Evolutionary conservation across 2,113 vertebrate genomes (phyloP), one percentile per base, ranked within the genome.

Genomic region (Neogale vison): DNA sequence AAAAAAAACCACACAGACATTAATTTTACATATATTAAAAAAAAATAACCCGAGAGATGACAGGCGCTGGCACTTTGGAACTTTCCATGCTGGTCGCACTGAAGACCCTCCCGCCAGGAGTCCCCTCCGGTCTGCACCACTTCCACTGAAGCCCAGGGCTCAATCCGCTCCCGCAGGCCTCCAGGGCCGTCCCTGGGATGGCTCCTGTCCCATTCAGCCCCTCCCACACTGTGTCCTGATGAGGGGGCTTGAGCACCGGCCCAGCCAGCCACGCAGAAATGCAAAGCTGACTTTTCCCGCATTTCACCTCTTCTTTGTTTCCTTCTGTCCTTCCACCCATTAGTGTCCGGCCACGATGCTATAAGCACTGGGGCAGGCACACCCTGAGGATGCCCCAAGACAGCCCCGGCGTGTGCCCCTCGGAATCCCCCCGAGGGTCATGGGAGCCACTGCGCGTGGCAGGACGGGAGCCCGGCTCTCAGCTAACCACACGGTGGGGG

Each of bases 111-210:
- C 42, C 18, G 23, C 17, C 47, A 31, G 31, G 11, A 23, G 26
- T 61, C 47, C 18, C 5, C 80, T n/a, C 31, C 45, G 15, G 18
- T 9, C 23, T 36, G 34, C 24, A 29, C 13, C 6, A 21, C 0
- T 42, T 67, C 61, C 13, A 11, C 29, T 34, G 34, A 24, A 26
- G 81, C 14, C 29, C 21, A 26, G 12, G 36, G 24, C 63, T 39
- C 13, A 36, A 4, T 0, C 14, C 0, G 7, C 12, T 34, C 14
- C 14, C 0, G 2, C 47, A 1, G 20, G 45, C 47, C 31, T n/a
- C 52, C 39, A 34, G 52, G 1, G 29, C 55, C 3, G 11, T 67
- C 6, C 59, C 52, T n/a, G 20, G 2, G 6, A 15, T 5, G 69
- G 69, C 18, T 23, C 0, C 55, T 14, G 2, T 11, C 45, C 69